Base-by-base conservation (phyloP, 2,113 vertebrate genomes). In the Lasiurus borealis region DNA sequence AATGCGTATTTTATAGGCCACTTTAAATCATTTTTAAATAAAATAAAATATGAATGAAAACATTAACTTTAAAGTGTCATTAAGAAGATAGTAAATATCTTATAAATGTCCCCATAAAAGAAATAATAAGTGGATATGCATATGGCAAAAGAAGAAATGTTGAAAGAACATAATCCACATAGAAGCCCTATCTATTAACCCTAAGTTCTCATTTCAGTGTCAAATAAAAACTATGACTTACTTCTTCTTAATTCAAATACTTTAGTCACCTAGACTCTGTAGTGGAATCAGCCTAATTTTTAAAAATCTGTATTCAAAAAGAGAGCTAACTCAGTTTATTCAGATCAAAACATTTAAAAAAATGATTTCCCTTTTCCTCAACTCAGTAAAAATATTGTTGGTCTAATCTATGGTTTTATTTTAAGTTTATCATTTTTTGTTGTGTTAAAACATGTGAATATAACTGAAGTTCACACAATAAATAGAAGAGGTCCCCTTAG, bases 21-120 rank as follows among this genome's bases (percentile, higher is more conserved):
- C 36, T 88, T 85, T 69, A 80, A 71, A 46, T n/a, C 36, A 81
- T 73, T 77, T 91, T 87, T 77, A 40, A 92, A 29, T 85, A 93
- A 82, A 31, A 69, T 64, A 71, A 46, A 94, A 68, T 87, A 73
- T 54, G 4, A 69, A 29, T 93, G 15, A 72, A 94, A 64, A n/a
- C 27, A 78, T 59, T 91, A 93, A 44, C 72, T 95, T 64, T 57
- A 94, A 85, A 46, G 34, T 59, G 19, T 75, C 57, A 75, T 68
- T n/a, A 62, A 81, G 62, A 66, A 46, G 46, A 52, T 27, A 89
- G 31, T 59, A 50, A 84, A 44, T 86, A 62, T 64, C 93, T 88
- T 88, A 85, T 73, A 85, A 90, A 80, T 48, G 3, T 23, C 90
- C 48, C 40, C 19, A 83, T 71, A 59, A 87, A 82, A 87, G 18